phyloP scores from a whole-genome alignment of 2,888 invertebrate genomes.

The Lysandra coridon region DNA sequence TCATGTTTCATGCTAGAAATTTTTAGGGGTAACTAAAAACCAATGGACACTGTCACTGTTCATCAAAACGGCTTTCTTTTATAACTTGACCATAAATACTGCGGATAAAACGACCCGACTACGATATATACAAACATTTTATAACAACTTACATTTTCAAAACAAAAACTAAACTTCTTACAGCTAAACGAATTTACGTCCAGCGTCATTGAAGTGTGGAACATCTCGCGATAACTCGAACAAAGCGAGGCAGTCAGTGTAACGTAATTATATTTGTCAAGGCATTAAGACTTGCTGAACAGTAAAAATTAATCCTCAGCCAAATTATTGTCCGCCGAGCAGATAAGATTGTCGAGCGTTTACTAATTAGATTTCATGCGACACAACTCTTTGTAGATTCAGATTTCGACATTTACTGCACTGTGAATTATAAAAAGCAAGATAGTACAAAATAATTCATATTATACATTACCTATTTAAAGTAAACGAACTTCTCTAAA shows the following conservation, averaged over 20 bases:
- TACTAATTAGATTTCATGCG: constrained; percentile 38
- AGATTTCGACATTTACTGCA: neutral
- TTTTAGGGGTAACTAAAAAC: too few relatives aligned
- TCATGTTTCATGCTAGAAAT: too few relatives aligned
- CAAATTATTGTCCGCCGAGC: constrained; percentile 73
- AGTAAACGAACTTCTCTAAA: too few relatives aligned
- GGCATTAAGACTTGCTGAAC: constrained; percentile 74
- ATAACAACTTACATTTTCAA: too few relatives aligned
- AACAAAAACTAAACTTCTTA: neutral
- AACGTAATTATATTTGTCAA: constrained; percentile 70
- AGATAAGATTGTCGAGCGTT: constrained; percentile 54
- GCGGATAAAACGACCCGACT: too few relatives aligned
- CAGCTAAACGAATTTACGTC: neutral
- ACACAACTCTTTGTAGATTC: constrained; percentile 7
- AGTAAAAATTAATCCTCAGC: constrained; percentile 73
- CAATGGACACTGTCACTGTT: too few relatives aligned
- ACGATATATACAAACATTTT: too few relatives aligned
- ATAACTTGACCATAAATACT: too few relatives aligned
- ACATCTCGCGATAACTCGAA: constrained; percentile 28
- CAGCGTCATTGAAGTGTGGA: neutral
- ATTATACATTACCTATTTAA: too few relatives aligned
- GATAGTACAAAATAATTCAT: neutral
- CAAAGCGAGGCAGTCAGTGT: constrained; percentile 42
- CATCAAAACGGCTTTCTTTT: too few relatives aligned
- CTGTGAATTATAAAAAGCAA: neutral